Evolutionary conservation across 30 jellyfish, hydroid and myxozoan species (phyloP), one percentile per base, ranked within the genome.

Genomic region (Aurelia aurita): DNA sequence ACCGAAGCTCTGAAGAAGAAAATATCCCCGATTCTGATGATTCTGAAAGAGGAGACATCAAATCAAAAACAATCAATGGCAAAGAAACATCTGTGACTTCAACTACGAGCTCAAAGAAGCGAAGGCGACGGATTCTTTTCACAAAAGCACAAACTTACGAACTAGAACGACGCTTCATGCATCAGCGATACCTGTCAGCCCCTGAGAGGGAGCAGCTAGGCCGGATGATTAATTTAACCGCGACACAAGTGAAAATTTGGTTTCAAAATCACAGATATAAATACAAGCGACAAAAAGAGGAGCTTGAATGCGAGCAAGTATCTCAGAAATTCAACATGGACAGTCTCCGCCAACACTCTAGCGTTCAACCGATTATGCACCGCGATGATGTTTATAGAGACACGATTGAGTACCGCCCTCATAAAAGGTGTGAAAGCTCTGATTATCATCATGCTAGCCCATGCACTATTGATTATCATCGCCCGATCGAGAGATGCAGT

Each of bases 121-220:
- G 96, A 69, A 57, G 97, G 27, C 79, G 97, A 34, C 64, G 97
- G 70, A 89, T 89, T 43, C 85, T 89, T 20, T 89, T 89, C 70
- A 79, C 97, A 0, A 89, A 89, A 44, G 90, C 91, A 44, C 97
- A 89, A 35, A 89, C 97, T 10, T 81, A 80, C 46, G 97, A 80
- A 60, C 87, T 89, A 18, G 97, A 89, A 46, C 69, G 93, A 29
- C 87, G 97, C 8, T 89, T 89, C 68, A 89, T 89, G 87, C 88
- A 81, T 35, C 97, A 89, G 62, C 32, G 97, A 22, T 89, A 89
- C 65, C 59, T 89, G 7, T 89, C 97, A n/a, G 97, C 97, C 65
- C 93, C 97, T 8, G 97, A 89, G 69, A 67, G 97, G 43, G 97
- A 89, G 45, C 97, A 89, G 87, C 43, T 89, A 66, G 97, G 93